phyloP scores from a whole-genome alignment of 2,888 invertebrate species.

The Caenorhabditis afra region DNA sequence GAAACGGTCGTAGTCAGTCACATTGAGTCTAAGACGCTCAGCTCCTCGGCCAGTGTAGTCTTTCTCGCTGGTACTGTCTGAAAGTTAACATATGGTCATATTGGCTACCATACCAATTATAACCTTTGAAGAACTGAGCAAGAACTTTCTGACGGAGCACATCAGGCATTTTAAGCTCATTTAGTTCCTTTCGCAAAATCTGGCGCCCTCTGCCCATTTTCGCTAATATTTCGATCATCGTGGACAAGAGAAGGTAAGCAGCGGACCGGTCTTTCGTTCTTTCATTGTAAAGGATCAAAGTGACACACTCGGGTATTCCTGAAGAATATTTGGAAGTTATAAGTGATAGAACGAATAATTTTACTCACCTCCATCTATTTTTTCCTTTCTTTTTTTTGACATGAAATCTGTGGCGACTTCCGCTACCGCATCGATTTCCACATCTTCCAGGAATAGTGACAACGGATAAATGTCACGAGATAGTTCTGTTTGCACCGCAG shows the following conservation, averaged over 20 bases:
- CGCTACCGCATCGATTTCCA: conserved; percentile 53
- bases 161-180: conserved; percentile 57
- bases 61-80: conserved; percentile 42
- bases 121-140: conserved; percentile 49
- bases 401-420: conserved; percentile 36
- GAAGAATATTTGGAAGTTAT: no score
- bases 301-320: conserved; percentile 49
- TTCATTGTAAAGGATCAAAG: conserved; percentile 51
- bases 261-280: conserved; percentile 30
- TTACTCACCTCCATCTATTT: conserved; percentile 27
- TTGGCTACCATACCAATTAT: no score
- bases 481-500: conserved; percentile 53
- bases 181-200: conserved; percentile 52
- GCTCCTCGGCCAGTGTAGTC: conserved; percentile 36
- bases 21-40: conserved; percentile 51
- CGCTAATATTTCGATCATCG: conserved; percentile 46
- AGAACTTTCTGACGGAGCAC: conserved; percentile 58
- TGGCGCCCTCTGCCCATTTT: conserved; percentile 37
- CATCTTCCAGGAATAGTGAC: conserved; percentile 61
- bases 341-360: no score
- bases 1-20: conserved; percentile 61
- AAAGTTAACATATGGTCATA: no score
- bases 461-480: conserved; percentile 67
- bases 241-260: conserved; percentile 43
- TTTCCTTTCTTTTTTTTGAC: conserved; percentile 47